Evolutionary conservation across 2,888 invertebrate genomes (phyloP).

Genomic region (Sarcophaga variegata): DNA sequence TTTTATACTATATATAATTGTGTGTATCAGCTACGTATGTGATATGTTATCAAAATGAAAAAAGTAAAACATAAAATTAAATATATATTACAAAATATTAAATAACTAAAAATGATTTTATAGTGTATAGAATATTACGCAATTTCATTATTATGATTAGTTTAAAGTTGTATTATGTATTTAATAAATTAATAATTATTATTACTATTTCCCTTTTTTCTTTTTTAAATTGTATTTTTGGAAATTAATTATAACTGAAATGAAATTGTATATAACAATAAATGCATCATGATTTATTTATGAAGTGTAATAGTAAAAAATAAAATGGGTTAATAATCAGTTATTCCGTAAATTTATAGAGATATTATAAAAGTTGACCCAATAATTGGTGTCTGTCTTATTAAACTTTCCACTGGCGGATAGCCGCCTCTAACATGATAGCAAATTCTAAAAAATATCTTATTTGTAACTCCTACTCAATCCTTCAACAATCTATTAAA

Average conservation of each 20-base stretch:
- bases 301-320: too few species aligned
- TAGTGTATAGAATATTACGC: constrained; percentile 25
- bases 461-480: too few species aligned
- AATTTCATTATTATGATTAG: constrained; percentile 50
- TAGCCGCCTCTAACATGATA: too few species aligned
- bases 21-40: constrained; percentile 61
- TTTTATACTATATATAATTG: constrained; percentile 30
- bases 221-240: constrained; percentile 42
- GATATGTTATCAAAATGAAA: constrained; percentile 63
- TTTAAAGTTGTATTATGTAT: constrained; percentile 59
- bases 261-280: constrained; percentile 53
- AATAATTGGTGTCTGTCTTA: too few species aligned
- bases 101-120: constrained; percentile 2
- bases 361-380: too few species aligned
- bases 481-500: too few species aligned
- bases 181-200: constrained; percentile 51
- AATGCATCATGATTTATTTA: background rate
- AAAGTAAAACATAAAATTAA: constrained; percentile 25
- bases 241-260: constrained; percentile 28
- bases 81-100: background rate
- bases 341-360: too few species aligned
- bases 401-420: too few species aligned
- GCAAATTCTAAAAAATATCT: too few species aligned
- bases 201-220: background rate
- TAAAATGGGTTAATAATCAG: too few species aligned